phyloP scores from a whole-genome alignment of 2,888 invertebrate species.

The Stramonita haemastoma region DNA sequence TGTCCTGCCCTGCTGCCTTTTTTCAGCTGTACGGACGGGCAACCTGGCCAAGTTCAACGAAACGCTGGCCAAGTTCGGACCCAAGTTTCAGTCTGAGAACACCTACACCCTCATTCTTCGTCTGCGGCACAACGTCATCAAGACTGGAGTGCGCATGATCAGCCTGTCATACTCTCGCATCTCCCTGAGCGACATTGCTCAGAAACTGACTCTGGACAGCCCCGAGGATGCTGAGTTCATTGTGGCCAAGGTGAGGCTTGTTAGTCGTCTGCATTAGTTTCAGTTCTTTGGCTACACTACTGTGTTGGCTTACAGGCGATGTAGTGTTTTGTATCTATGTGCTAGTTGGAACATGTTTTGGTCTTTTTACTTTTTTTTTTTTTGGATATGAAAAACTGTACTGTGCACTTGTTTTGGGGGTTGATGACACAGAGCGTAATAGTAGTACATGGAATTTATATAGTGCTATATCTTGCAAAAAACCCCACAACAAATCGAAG shows the following conservation, averaged over 20 bases:
- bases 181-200: slow-evolving; percentile 95
- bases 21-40: slow-evolving; percentile 90
- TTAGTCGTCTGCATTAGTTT: neutral
- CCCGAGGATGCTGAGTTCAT: slow-evolving; percentile 99
- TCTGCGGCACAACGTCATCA: slow-evolving; percentile 98
- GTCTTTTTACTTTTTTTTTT: too few species aligned
- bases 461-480: too few species aligned
- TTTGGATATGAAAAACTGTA: too few species aligned
- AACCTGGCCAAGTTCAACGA: slow-evolving; percentile 96
- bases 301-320: too few species aligned
- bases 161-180: slow-evolving; percentile 97
- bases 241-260: slow-evolving; percentile 89
- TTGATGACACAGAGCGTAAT: too few species aligned
- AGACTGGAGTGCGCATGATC: slow-evolving; percentile 97
- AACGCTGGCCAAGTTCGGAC: slow-evolving; percentile 92
- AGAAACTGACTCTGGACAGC: slow-evolving; percentile 94
- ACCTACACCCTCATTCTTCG: slow-evolving; percentile 97
- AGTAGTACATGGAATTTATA: too few species aligned
- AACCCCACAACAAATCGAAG: too few species aligned
- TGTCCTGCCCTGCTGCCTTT: slow-evolving; percentile 39
- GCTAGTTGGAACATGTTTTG: too few species aligned
- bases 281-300: too few species aligned
- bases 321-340: too few species aligned
- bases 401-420: too few species aligned
- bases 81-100: slow-evolving; percentile 94